These are phyloP conservation scores for Gastrophysa polygoni DNA, from an alignment of 2,888 invertebrate genomes.

Conservation along the genomic window DNA sequence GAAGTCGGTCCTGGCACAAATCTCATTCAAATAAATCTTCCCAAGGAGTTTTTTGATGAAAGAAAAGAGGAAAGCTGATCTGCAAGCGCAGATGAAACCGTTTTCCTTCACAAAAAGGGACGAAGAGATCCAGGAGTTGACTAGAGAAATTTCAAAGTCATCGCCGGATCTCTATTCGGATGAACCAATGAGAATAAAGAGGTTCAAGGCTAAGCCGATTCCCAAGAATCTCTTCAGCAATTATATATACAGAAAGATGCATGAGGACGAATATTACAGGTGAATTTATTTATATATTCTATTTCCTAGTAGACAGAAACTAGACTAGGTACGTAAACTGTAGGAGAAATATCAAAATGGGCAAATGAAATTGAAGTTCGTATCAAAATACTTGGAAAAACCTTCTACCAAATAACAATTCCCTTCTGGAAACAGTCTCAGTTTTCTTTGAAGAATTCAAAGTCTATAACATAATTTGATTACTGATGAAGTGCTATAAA, in stretches of 20 bases:
- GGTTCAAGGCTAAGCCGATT: constrained; percentile 71
- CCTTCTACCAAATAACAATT: no score
- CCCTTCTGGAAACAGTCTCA: no score
- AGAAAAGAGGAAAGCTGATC: constrained; percentile 66
- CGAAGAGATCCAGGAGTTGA: constrained; percentile 60
- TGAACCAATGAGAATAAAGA: constrained; percentile 60
- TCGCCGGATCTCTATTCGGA: constrained; percentile 54
- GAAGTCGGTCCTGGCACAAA: no score
- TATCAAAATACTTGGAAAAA: no score
- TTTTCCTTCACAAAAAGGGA: constrained; percentile 68
- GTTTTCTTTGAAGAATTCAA: no score
- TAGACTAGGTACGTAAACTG: no score
- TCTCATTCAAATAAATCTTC: constrained; percentile 19
- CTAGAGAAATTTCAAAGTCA: constrained; percentile 53
- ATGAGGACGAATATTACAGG: constrained; percentile 76
- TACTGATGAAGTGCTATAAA: no score
- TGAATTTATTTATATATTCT: no score
- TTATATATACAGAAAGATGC: constrained; percentile 72
- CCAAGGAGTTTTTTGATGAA: constrained; percentile 65
- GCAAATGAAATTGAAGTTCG: no score
- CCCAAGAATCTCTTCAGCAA: constrained; percentile 74
- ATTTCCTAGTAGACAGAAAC: no score
- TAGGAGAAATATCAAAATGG: no score
- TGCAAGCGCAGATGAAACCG: constrained; percentile 69
- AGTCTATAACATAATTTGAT: no score